Conservation (phyloP, 2,797 vertebrate species). For the Platyrinchus mystaceus region DNA sequence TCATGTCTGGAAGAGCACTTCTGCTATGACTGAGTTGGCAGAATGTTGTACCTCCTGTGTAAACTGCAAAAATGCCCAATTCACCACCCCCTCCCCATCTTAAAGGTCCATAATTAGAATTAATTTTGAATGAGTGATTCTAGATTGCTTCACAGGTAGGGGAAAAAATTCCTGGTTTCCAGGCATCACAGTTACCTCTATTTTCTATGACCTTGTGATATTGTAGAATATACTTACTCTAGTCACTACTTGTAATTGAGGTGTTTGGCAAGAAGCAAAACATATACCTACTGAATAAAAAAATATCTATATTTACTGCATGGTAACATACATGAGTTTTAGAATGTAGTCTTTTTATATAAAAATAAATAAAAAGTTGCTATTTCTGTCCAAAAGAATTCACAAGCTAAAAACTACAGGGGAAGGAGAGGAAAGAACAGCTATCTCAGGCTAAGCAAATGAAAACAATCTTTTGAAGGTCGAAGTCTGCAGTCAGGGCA, state of each 20-base stretch:
- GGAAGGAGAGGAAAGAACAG: neutral
- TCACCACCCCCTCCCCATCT: neutral
- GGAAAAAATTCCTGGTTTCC: neutral
- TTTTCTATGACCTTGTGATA: neutral
- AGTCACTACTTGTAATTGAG: neutral
- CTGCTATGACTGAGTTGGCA: neutral
- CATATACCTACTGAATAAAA: neutral
- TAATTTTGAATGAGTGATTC: neutral
- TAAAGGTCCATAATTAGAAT: neutral
- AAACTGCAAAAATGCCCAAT: neutral
- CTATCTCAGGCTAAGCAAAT: neutral
- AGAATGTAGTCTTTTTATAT: neutral
- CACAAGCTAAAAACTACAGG: neutral
- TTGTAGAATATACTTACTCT: neutral
- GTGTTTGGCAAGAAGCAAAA: neutral
- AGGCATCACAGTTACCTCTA: neutral
- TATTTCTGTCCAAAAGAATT: neutral
- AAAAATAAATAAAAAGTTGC: neutral
- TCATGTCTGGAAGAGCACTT: neutral
- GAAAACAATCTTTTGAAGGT: neutral
- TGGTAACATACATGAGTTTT: neutral
- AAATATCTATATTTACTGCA: neutral
- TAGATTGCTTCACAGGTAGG: neutral
- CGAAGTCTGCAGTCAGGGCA: neutral
- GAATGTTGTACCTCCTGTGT: neutral